Base-by-base conservation (phyloP, 2,113 vertebrate genomes). In the Todiramphus saurophagus region DNA sequence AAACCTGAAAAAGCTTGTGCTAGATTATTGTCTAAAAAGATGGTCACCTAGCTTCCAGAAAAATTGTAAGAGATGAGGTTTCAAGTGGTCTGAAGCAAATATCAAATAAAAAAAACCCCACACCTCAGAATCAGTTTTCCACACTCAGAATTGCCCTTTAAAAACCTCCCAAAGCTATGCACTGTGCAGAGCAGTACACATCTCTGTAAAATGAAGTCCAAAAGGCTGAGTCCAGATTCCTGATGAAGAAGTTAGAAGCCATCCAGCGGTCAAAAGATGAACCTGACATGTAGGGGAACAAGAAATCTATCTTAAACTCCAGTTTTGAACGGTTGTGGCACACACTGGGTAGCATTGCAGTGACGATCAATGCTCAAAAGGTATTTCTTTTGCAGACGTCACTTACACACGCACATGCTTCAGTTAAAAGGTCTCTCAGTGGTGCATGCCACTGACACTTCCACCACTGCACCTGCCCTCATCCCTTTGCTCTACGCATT, bases 401-500 rank as follows among this genome's bases (percentile, higher is more conserved):
- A 16, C 28, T 72, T 67, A 33, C 13, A 17, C 28, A 56, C 7
- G 2, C 15, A 8, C 5, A 4, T 2, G 1, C 10, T 70, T 62
- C 27, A 9, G 9, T 31, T 70, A 59, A 35, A 69, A 82, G 51
- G 25, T 58, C 24, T 69, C 35, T 82, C 10, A 35, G 31, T 7
- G 9, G 11, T 10, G 9, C 7, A 2, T 43, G 17, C 8, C 37
- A 41, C 33, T 15, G 44, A 33, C 39, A 16, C 31, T 20, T 20
- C 12, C 11, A 58, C 30, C 3, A 0, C 48, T 62, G 30, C 27
- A 62, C 20, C 20, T 28, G 33, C 25, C 24, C 35, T 44, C 30
- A 74, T 2, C 20, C 2, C 7, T 82, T 56, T 43, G 11, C 11
- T 35, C 30, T 43, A 2, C 41, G 12, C 0, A 0, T 56, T 56